Base-by-base conservation (phyloP, 2,888 invertebrate species). In the Mythimna impura region DNA sequence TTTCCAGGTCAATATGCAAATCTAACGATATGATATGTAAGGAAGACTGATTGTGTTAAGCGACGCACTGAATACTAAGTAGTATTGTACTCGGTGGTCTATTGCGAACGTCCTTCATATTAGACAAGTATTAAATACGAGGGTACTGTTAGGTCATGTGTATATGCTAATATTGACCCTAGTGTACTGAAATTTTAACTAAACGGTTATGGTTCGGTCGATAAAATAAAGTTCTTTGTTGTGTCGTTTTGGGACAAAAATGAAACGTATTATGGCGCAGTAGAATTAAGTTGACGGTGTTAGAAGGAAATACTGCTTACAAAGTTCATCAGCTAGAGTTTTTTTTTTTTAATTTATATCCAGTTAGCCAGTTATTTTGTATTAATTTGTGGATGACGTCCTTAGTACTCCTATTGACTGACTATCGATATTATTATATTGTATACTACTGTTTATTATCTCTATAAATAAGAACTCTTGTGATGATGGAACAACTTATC, bases 1-100 rank as follows among this genome's bases (percentile, higher is more conserved):
- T 64, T 78, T 70, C 82, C 78, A 71, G 82, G 71, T 66, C 82
- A 64, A 82, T 78, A 79, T 82, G 78, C 63, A 54, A 79, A 79
- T 78, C 50, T 36, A 22, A 30, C 30, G 60, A 61, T 73, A 66
- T 66, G 63, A 83, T 71, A 83, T 83, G 72, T 80, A 80, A 77
- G 67, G 63, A 58, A 61, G 69, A 83, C 43, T 72, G 80, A 85
- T 77, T 40, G 66, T 55, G 40, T 70, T 10, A 34, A 54, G 64
- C 34, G 47, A 73, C 80, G 73, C 66, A 79, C 64, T 79, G 80
- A 83, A 80, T 80, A 62, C 36, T 67, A 80, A 80, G 61, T 25
- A 77, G 69, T 17, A n/a, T n/a, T n/a, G n/a, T n/a, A 65, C 61
- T 58, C 55, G 12, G 34, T 73, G 61, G 68, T 78, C 60, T 71